Evolutionary conservation across 2,888 invertebrate species (phyloP).

Genomic region (Ophonus ardosiacus): DNA sequence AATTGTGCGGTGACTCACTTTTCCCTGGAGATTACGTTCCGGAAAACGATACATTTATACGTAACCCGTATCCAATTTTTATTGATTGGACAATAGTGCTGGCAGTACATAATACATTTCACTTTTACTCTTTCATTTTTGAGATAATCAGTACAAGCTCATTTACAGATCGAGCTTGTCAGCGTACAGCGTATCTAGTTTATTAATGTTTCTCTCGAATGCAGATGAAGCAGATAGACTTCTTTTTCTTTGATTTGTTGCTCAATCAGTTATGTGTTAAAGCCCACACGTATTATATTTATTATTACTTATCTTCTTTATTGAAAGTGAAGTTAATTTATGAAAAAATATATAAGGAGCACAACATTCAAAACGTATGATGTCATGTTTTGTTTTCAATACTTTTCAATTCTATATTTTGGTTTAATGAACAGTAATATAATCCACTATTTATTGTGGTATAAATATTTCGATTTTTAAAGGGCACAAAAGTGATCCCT

Average conservation of each 20-base stretch:
- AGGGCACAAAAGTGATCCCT: no score
- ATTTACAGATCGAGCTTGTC: conserved; percentile 8
- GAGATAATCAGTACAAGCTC: background rate
- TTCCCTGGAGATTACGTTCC: conserved; percentile 37
- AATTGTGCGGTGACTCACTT: conserved; percentile 50
- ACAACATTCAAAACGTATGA: no score
- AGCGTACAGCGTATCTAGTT: background rate
- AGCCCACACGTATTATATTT: background rate
- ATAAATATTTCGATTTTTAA: no score
- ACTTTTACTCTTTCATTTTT: conserved; percentile 31
- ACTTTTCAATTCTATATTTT: background rate
- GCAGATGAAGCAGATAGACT: conserved; percentile 5
- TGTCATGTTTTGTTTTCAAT: background rate
- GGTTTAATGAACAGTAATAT: no score
- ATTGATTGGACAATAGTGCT: conserved; percentile 48
- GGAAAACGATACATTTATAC: conserved; percentile 35
- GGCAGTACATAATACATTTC: conserved; percentile 44
- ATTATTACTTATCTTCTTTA: no score
- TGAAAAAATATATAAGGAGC: no score
- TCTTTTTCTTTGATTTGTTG: conserved; percentile 9
- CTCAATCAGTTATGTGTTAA: background rate
- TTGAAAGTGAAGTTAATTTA: no score
- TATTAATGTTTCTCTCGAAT: background rate
- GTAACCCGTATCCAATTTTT: conserved; percentile 50
- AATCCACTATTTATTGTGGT: no score